phyloP scores from a whole-genome alignment of 2,113 vertebrate genomes.

The Dunckerocampus dactyliophorus region DNA sequence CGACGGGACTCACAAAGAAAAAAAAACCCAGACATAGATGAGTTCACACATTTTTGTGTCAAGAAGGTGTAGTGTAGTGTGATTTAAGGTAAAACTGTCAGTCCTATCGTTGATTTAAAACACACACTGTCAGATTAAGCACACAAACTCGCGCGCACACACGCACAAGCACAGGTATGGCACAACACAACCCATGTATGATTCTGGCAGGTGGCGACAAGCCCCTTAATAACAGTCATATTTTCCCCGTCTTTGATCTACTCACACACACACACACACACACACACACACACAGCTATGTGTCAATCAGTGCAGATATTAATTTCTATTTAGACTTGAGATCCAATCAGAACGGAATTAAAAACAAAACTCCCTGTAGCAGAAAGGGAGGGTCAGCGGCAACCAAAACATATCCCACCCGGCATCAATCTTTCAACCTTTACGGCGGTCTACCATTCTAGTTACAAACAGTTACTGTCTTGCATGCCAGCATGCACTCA shows the following conservation, averaged over 20 bases:
- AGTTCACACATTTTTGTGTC: conserved; percentile 9
- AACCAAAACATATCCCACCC: no score
- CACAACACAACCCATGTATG: conserved; percentile 36
- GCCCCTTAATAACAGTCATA: conserved; percentile 38
- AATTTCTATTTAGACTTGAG: background rate
- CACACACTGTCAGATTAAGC: conserved; percentile 5
- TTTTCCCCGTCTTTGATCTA: conserved; percentile 11
- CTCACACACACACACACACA: background rate
- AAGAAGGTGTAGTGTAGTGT: conserved; percentile 1
- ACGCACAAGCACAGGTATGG: conserved; percentile 34
- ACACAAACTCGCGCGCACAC: conserved; percentile 9
- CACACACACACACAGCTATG: conserved; percentile 1
- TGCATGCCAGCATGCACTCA: background rate
- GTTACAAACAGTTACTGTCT: background rate
- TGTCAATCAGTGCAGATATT: conserved; percentile 2
- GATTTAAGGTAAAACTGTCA: conserved; percentile 46
- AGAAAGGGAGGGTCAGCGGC: no score
- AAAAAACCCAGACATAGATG: conserved; percentile 9
- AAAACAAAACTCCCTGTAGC: no score
- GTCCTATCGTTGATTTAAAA: conserved; percentile 36
- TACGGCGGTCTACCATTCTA: no score
- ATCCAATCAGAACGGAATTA: no score
- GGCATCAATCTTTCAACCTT: no score
- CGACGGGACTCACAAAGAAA: background rate
- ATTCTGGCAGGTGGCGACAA: conserved; percentile 62